Percentiles rank a stretch among this genome's conserved stretches.
Evolutionary conservation across 2,113 vertebrate genomes (phyloP).

Genomic region (Chrysemys picta): DNA sequence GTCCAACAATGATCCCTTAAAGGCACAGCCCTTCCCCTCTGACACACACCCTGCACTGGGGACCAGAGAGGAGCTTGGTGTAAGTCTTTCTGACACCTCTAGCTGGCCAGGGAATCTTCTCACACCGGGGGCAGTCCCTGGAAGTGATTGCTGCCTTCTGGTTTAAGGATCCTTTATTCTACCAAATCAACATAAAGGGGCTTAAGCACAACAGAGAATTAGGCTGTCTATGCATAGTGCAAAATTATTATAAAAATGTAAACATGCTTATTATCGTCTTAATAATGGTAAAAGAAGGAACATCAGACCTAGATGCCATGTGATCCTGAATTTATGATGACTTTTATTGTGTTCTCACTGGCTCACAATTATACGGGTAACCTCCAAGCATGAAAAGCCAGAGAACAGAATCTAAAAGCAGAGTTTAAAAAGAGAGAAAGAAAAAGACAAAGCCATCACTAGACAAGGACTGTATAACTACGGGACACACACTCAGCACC

Average conservation of each 20-base stretch:
- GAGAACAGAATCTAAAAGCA: constrained; percentile 54
- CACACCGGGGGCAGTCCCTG: neutral
- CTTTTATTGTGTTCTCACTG: neutral
- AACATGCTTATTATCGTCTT: neutral
- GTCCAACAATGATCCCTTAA: neutral
- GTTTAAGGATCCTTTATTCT: neutral
- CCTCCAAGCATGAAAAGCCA: neutral
- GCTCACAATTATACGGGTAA: constrained; percentile 8
- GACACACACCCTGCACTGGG: neutral
- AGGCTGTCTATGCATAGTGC: neutral
- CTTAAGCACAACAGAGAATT: neutral
- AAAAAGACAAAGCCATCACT: constrained; percentile 57
- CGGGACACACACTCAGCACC: constrained; percentile 65
- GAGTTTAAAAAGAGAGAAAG: constrained; percentile 29
- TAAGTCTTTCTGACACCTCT: neutral
- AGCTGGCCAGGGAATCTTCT: neutral
- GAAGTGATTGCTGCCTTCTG: neutral
- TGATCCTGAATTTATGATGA: neutral
- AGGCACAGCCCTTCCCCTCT: neutral
- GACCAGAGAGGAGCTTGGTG: neutral
- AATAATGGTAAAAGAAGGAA: fast-evolving
- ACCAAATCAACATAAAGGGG: neutral
- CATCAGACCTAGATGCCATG: neutral
- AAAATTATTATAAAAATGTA: neutral
- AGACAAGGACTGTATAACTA: constrained; percentile 65